A percentile compares a stretch with the other conserved stretches of the same genome.
phyloP scores from a whole-genome alignment of 2,797 vertebrate genomes.

The Chelmon rostratus region DNA sequence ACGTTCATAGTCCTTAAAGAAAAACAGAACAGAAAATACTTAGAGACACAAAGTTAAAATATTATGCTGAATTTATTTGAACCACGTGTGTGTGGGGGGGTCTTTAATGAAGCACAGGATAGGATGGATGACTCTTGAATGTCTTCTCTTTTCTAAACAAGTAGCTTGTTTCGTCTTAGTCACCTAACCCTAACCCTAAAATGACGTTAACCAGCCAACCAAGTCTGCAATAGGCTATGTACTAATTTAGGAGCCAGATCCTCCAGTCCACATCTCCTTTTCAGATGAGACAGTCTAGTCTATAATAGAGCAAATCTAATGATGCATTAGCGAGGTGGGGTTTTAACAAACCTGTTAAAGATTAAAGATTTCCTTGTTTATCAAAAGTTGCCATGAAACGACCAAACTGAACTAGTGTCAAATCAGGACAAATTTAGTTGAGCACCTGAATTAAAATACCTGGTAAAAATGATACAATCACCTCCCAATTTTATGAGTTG shows the following conservation, averaged over 20 bases:
- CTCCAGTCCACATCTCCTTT: neutral
- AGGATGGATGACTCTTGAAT: no score
- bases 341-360: neutral
- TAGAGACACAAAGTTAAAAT: neutral
- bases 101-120: neutral
- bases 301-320: neutral
- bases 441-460: neutral
- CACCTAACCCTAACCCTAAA: no score
- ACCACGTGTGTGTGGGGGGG: neutral
- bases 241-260: neutral
- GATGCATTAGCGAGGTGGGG: neutral
- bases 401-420: neutral
- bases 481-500: neutral
- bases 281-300: neutral
- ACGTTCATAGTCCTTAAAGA: slow-evolving; percentile 86
- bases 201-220: no score
- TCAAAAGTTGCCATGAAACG: neutral
- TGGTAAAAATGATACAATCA: neutral
- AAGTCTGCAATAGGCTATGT: no score
- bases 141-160: no score
- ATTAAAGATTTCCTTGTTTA: neutral
- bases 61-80: neutral
- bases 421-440: neutral
- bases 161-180: no score
- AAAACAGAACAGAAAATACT: slow-evolving; percentile 7